Conservation (phyloP, 2,113 vertebrate genomes). For the Vanacampus margaritifer region DNA sequence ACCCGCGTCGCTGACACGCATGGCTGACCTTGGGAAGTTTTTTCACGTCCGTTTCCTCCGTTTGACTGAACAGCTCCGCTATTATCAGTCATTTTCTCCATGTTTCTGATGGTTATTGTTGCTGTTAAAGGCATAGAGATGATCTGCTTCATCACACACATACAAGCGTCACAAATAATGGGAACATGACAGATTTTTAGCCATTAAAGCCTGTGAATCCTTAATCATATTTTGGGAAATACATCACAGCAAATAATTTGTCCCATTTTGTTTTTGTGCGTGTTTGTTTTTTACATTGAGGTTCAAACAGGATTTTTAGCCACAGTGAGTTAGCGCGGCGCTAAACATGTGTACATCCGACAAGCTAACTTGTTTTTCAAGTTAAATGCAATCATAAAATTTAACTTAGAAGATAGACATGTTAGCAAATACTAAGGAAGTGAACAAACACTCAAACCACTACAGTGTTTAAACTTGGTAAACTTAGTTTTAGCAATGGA, state of each 20-base stretch:
- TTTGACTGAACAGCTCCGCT: background rate
- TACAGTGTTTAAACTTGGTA: background rate
- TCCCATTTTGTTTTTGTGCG: background rate
- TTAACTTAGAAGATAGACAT: background rate
- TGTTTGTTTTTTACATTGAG: background rate
- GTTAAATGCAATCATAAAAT: background rate
- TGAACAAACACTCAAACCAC: background rate
- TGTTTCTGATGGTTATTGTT: background rate
- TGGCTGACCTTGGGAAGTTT: background rate
- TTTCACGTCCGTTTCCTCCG: background rate
- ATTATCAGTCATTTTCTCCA: background rate
- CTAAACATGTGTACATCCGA: background rate
- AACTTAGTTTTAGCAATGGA: background rate
- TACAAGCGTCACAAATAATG: background rate
- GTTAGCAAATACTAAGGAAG: too few species aligned
- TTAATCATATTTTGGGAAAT: background rate
- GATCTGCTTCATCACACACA: background rate
- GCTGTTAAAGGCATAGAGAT: background rate
- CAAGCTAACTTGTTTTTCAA: background rate
- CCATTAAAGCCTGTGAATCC: background rate
- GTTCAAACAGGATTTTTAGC: too few species aligned
- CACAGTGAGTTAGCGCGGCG: too few species aligned
- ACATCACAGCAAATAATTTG: background rate
- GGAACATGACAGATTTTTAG: background rate
- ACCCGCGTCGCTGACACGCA: background rate